Base-by-base conservation (phyloP, 2,888 invertebrate species). In the Dioctria linearis region DNA sequence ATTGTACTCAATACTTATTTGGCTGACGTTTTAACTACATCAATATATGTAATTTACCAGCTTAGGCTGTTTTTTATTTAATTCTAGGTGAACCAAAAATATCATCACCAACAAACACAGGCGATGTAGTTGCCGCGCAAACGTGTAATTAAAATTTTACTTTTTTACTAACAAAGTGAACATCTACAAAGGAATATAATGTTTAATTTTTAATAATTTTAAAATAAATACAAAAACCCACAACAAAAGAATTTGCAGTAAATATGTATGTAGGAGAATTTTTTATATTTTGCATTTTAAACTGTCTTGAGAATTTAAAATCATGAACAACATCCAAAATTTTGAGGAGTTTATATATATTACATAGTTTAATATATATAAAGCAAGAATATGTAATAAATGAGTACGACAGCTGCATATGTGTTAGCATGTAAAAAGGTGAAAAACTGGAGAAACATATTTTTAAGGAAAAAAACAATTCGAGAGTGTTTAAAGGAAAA, bases 51-150 rank as follows among this genome's bases (percentile, higher is more conserved):
- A 0, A 37, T 61, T 61, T 6, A 61, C 4, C 8, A 61, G 25
- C 2, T 63, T 63, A 37, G 4, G 2, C 11, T 39, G 37, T 39
- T 11, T 73, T 42, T 46, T 46, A 57, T 83, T 75, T 76, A 61
- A 78, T 81, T 82, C 13, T 76, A 88, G 88, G 88, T 84, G 88
- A 88, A 83, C 86, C 87, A 81, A 88, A 88, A 85, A 86, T 88
- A 81, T 87, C 86, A 84, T 85, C 86, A 83, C 86, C 84, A 83
- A 86, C 84, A 83, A 85, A 81, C 40, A 40, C 81, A 78, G 61
- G 63, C 51, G 82, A 82, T 42, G 81, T 81, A n/a, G 78, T 80
- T 73, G 76, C 82, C 66, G 80, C 81, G 81, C 82, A 82, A 79
- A 79, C 82, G 69, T 82, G 82, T 81, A 82, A 81, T 80, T 82